A percentile compares a stretch with the other conserved stretches of the same genome.
These are phyloP conservation scores for Ceramica pisi DNA, from an alignment of 2,888 invertebrate genomes.

Conservation along the genomic window DNA sequence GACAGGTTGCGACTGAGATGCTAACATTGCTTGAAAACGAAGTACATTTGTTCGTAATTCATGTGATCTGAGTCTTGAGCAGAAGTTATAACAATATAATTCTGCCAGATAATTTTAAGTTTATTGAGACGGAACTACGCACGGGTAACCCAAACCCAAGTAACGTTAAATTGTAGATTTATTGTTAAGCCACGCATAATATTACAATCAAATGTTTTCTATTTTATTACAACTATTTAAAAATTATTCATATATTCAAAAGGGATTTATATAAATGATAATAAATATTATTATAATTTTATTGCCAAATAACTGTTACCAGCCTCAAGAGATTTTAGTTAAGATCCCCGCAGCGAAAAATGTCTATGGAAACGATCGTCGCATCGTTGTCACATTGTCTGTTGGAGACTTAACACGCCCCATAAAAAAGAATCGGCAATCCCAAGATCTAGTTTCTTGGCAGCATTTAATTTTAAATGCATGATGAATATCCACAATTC, in stretches of 20 bases:
- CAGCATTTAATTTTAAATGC: slow-evolving; percentile 8
- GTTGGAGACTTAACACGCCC: not conserved
- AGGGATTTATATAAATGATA: slow-evolving; percentile 27
- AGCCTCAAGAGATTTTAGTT: not conserved
- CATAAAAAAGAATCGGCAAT: not conserved
- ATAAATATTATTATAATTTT: slow-evolving; percentile 26
- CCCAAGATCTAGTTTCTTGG: not conserved
- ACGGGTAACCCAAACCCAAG: slow-evolving; percentile 5
- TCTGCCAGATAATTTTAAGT: slow-evolving; percentile 3
- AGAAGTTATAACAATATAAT: not conserved
- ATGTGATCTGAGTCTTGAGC: too few relatives aligned
- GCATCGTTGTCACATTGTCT: not conserved
- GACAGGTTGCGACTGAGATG: too few relatives aligned
- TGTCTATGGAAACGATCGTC: not conserved
- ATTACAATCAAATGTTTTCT: slow-evolving; percentile 36
- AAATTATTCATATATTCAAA: slow-evolving; percentile 48
- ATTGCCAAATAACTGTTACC: slow-evolving; percentile 9
- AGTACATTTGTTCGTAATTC: too few relatives aligned
- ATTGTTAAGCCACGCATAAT: slow-evolving; percentile 49
- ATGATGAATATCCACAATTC: slow-evolving; percentile 28
- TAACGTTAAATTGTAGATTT: slow-evolving; percentile 23
- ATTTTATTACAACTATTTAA: slow-evolving; percentile 20
- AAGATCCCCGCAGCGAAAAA: not conserved
- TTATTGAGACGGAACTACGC: not conserved
- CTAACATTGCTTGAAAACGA: too few relatives aligned